phyloP scores from a whole-genome alignment of 2,113 vertebrate species.

The Thamnaconus septentrionalis region DNA sequence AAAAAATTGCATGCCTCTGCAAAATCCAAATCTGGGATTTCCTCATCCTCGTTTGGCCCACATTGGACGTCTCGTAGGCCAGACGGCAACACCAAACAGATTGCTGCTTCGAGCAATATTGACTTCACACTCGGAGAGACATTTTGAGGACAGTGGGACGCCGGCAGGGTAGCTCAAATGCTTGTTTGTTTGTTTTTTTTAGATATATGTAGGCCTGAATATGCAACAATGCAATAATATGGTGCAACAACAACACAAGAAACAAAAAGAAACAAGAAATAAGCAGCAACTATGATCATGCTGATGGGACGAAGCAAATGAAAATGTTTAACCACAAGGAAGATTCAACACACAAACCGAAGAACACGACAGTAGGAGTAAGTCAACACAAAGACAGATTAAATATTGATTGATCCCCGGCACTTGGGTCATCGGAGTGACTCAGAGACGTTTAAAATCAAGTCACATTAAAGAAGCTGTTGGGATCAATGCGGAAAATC shows the following conservation, averaged over 20 bases:
- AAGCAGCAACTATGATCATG: no score
- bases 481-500: background rate
- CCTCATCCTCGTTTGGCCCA: constrained; percentile 6
- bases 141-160: constrained; percentile 20
- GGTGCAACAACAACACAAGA: no score
- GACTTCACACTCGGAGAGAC: background rate
- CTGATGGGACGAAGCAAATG: no score
- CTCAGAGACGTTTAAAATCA: constrained; percentile 12
- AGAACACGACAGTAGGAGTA: constrained; percentile 11
- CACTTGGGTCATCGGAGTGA: constrained; percentile 12
- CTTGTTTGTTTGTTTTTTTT: no score
- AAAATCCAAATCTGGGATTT: constrained; percentile 14
- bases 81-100: constrained; percentile 39
- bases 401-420: constrained; percentile 46
- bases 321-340: no score
- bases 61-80: constrained; percentile 14
- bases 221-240: no score
- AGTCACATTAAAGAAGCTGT: constrained; percentile 36
- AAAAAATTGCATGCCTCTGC: background rate
- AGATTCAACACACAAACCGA: background rate
- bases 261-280: no score
- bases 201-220: no score
- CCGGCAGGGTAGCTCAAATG: constrained; percentile 2
- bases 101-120: constrained; percentile 37
- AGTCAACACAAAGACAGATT: constrained; percentile 27